Percentiles rank a stretch among this genome's conserved stretches.
phyloP scores from a whole-genome alignment of 2,888 invertebrate genomes.

The Graphium colonna region DNA sequence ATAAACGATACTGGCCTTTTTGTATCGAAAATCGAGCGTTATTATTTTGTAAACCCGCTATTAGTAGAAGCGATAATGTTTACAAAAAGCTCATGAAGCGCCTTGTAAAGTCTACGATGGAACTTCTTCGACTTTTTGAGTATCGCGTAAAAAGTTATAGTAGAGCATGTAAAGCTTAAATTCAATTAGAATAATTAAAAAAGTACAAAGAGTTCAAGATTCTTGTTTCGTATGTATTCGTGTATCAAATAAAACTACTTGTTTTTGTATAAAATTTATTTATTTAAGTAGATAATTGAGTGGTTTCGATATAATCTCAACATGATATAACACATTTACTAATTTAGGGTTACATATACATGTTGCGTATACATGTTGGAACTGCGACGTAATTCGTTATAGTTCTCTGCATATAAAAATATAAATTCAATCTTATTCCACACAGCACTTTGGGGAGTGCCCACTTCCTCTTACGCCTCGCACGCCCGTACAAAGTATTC shows the following conservation, averaged over 20 bases:
- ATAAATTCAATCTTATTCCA: conserved; percentile 1
- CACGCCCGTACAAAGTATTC: neutral
- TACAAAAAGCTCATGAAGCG: too few relatives aligned
- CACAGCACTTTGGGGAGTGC: neutral
- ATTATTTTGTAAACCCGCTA: too few relatives aligned
- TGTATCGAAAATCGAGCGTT: too few relatives aligned
- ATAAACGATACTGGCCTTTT: too few relatives aligned
- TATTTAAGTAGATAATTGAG: conserved; percentile 23
- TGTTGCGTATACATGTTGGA: conserved; percentile 1
- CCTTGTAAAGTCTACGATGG: too few relatives aligned
- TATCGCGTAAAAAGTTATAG: too few relatives aligned
- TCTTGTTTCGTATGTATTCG: neutral
- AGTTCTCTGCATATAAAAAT: conserved; percentile 17
- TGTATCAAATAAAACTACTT: conserved; percentile 4
- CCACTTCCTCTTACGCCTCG: neutral
- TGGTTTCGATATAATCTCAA: conserved; percentile 5
- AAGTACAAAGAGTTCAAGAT: too few relatives aligned
- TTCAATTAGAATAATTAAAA: too few relatives aligned
- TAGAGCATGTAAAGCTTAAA: too few relatives aligned
- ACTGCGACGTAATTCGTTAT: neutral
- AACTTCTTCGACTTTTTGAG: too few relatives aligned
- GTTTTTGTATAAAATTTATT: conserved; percentile 21
- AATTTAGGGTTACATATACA: neutral
- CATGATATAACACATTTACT: conserved; percentile 9
- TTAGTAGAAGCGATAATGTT: too few relatives aligned